These are phyloP conservation scores for Corydoras sp. DNA, from an alignment of 2,113 vertebrate genomes.

Conservation along the genomic window DNA sequence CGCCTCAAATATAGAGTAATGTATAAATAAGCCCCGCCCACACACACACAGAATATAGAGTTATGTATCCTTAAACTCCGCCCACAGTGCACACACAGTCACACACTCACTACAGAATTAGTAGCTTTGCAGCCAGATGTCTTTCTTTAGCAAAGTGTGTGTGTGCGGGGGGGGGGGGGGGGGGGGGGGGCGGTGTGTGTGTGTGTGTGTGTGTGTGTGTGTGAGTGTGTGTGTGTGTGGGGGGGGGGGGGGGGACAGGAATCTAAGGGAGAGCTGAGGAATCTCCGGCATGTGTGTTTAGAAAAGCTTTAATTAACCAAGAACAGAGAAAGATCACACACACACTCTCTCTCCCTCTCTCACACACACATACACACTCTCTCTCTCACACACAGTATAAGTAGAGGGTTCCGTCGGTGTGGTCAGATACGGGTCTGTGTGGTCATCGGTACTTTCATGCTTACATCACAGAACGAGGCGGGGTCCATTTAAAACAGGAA, in stretches of 20 bases:
- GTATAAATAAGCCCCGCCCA: too few species aligned
- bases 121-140: slow-evolving; percentile 5
- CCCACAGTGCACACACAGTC: background rate
- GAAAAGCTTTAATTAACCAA: slow-evolving; percentile 57
- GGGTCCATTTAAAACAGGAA: too few species aligned
- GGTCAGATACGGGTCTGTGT: too few species aligned
- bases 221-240: background rate
- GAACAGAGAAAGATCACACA: slow-evolving; percentile 37
- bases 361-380: slow-evolving; percentile 9
- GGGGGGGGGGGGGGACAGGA: slow-evolving; percentile 20
- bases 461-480: too few species aligned
- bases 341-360: background rate
- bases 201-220: too few species aligned
- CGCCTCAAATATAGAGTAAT: too few species aligned
- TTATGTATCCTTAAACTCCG: too few species aligned
- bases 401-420: too few species aligned
- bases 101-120: background rate
- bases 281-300: slow-evolving; percentile 44
- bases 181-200: too few species aligned
- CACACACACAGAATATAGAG: too few species aligned
- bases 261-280: slow-evolving; percentile 35
- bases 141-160: background rate
- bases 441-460: too few species aligned
- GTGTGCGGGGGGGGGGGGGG: background rate
- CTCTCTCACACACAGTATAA: too few species aligned